Evolutionary conservation across 2,797 vertebrate species (phyloP), one percentile per base, ranked within the genome.

Genomic region (Myiothlypis coronata): DNA sequence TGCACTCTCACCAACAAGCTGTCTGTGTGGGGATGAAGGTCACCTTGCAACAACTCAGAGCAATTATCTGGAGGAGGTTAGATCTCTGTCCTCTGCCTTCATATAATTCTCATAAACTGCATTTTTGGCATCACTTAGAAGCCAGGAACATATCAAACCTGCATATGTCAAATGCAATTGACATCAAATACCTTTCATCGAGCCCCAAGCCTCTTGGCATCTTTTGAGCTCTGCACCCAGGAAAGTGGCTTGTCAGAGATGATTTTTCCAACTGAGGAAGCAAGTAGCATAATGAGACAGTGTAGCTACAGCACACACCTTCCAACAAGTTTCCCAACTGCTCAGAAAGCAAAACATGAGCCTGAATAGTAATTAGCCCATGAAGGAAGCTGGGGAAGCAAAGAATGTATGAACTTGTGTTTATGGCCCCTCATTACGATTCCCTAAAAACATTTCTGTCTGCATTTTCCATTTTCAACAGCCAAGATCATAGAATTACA

Each of bases 241-340:
- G 97, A 98, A 98, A 98, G 98, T 98, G 98, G 97, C 97, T 98
- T 98, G 98, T 98, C 98, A 98, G 97, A 97, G 98, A 96, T 98
- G 98, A 98, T 99, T 98, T 97, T 98, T 96, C 97, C 96, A 90
- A 96, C 83, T 92, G 96, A 97, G 96, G 95, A 98, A 98, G 96
- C 96, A 64, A 91, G 91, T 53, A 96, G 94, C 65, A 97, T 98
- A 98, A 98, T 97, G 97, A 98, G 97, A 90, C 94, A 96, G 97
- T 96, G 96, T 97, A 97, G 97, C 95, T 94, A 88, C 95, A 97
- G 95, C 94, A 65, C 84, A 85, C 90, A 94, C 95, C 96, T 97
- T 95, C 85, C 80, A 96, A 93, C 86, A 77, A 96, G 82, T 92
- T 96, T 95, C 89, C 90, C 90, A 96, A 46, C 93, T 87, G 87